Evolutionary conservation across 2,113 vertebrate species (phyloP), one percentile per base, ranked within the genome.

Genomic region (Cyprinus carpio): DNA sequence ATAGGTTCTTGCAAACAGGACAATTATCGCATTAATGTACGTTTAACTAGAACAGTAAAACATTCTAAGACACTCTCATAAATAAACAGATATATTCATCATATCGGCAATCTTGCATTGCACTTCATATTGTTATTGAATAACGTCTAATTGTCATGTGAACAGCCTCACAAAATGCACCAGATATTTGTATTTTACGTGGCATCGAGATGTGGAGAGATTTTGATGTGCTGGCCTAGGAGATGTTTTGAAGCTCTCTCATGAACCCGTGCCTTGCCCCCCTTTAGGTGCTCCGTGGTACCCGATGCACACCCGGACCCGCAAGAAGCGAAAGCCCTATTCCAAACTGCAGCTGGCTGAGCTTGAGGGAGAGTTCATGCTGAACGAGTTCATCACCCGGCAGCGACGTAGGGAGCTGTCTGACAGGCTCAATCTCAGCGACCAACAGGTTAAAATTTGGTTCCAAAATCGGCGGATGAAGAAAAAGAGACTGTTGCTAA

Each of bases 391-490:
- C 95, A 99, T 99, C 92, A 98, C 97, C 82, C 95, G 98, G 90
- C 98, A 99, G 93, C 96, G 98, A 89, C 95, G 98, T 90, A 96
- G 98, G 92, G 98, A 99, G 96, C 96, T 99, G 91, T 99, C 98
- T 85, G 98, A 99, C 93, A 96, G 98, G 23, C 95, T 99, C 91
- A 98, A 96, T 92, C 97, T 99, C 93, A 99, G 97, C 92, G 98
- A 99, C 92, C 98, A 99, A 93, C 97, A 99, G 94, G 97, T 99
- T 94, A 99, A 99, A 94, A 99, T 99, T 90, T 99, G 97, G 97
- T 99, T 99, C 94, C 97, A 99, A 92, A 99, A 99, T 93, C 96
- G 97, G 87, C 95, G 97, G 71, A 99, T 99, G 97, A 99, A 99
- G 95, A 99, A 99, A 95, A 99, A 99, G 95, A 97, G 98, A 97